A percentile compares a stretch with the other conserved stretches of the same genome.
Evolutionary conservation across 2,797 vertebrate species (phyloP).

Genomic region (Anolis apletophallus): DNA sequence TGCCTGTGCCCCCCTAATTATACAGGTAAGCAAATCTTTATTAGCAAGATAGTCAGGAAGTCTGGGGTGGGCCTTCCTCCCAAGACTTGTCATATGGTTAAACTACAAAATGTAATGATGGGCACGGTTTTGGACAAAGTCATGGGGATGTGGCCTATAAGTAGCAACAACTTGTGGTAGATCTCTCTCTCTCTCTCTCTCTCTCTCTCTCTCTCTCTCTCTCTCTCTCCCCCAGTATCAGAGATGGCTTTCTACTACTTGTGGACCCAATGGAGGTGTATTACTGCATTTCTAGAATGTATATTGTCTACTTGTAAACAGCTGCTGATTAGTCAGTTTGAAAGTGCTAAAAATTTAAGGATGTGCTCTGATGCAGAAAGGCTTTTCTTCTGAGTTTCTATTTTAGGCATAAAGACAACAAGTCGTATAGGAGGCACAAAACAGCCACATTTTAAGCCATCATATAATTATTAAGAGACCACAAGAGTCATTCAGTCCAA

Average conservation of each 20-base stretch:
- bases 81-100: neutral
- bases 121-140: neutral
- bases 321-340: neutral
- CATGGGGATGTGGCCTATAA: neutral
- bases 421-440: neutral
- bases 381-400: neutral
- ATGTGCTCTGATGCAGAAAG: neutral
- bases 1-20: slow-evolving; percentile 94
- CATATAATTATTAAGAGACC: too few relatives aligned
- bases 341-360: neutral
- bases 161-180: neutral
- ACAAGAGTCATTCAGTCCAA: too few relatives aligned
- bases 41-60: neutral
- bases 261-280: neutral
- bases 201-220: too few relatives aligned
- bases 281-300: neutral
- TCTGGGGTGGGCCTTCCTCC: neutral
- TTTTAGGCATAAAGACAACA: neutral
- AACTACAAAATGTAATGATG: neutral
- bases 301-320: neutral
- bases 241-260: neutral
- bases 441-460: too few relatives aligned
- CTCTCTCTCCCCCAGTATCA: too few relatives aligned
- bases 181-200: too few relatives aligned
- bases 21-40: slow-evolving; percentile 76